A percentile compares a stretch with the other conserved stretches of the same genome.
phyloP scores from a whole-genome alignment of 2,797 vertebrate genomes.

The Mormyrus hasselquistii region DNA sequence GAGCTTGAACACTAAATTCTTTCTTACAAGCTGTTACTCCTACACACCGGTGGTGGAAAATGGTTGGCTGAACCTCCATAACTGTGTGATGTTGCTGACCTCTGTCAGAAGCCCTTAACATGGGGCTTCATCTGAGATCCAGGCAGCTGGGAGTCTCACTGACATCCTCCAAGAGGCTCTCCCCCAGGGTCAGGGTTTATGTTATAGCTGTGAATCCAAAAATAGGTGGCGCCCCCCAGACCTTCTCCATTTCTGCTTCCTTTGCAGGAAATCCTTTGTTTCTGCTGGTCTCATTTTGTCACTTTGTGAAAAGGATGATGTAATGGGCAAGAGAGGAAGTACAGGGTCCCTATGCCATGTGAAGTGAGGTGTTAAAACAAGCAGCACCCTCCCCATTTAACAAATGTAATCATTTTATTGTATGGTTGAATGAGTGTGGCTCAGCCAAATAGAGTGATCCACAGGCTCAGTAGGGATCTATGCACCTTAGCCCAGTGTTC shows the following conservation, averaged over 20 bases:
- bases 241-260: constrained; percentile 30
- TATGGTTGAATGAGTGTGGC: neutral
- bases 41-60: neutral
- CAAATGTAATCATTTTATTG: neutral
- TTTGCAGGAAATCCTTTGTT: constrained; percentile 47
- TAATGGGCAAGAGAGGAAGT: constrained; percentile 25
- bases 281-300: constrained; percentile 29
- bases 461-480: neutral
- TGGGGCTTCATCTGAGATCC: constrained; percentile 11
- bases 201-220: neutral
- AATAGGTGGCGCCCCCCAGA: neutral
- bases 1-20: neutral
- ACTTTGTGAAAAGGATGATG: constrained; percentile 31
- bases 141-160: constrained; percentile 27
- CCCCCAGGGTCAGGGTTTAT: constrained; percentile 1
- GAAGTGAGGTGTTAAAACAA: neutral
- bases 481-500: neutral
- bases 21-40: neutral
- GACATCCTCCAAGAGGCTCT: constrained; percentile 25
- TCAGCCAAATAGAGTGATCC: neutral
- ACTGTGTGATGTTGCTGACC: neutral
- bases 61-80: neutral
- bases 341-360: constrained; percentile 3
- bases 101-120: neutral
- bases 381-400: neutral